Evolutionary conservation across 30 jellyfish, hydroid and myxozoan species (phyloP).

Genomic region (Aurelia aurita complex sp. Pacific): DNA sequence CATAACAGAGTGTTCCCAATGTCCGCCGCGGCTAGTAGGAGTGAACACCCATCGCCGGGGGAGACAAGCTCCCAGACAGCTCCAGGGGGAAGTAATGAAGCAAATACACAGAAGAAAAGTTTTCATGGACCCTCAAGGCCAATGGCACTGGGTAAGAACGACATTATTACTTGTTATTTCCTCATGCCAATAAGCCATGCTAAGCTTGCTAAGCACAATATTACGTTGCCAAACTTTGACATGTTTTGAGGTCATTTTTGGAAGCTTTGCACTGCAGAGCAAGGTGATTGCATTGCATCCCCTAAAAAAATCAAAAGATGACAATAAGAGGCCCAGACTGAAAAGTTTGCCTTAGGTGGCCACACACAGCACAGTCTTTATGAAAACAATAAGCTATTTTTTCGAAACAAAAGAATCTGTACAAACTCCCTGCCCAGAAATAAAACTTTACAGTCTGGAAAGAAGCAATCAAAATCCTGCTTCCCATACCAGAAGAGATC

Average conservation of each 20-base stretch:
- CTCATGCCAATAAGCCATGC: too few relatives aligned
- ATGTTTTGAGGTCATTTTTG: too few relatives aligned
- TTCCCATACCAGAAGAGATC: too few relatives aligned
- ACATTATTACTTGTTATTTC: not conserved
- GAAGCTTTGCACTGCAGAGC: too few relatives aligned
- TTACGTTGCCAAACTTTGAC: too few relatives aligned
- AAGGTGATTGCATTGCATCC: too few relatives aligned
- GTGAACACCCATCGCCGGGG: conserved; percentile 60
- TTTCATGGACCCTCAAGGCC: conserved; percentile 61
- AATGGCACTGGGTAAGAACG: conserved; percentile 61
- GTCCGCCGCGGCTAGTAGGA: conserved; percentile 15
- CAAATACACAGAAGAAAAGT: conserved; percentile 23
- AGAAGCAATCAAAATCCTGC: not conserved
- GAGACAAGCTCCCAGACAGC: conserved; percentile 26
- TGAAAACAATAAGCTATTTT: too few relatives aligned
- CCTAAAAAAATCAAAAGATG: too few relatives aligned
- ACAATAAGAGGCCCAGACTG: too few relatives aligned
- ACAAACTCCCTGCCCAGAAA: not conserved
- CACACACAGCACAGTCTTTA: not conserved
- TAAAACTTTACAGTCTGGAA: not conserved
- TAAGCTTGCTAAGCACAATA: too few relatives aligned
- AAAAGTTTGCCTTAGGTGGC: too few relatives aligned
- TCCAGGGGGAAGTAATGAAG: conserved; percentile 34
- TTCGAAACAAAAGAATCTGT: not conserved
- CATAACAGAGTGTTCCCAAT: conserved; percentile 55